A percentile compares a stretch with the other conserved stretches of the same genome.
phyloP scores from a whole-genome alignment of 2,113 vertebrate genomes.

The Willisornis vidua region DNA sequence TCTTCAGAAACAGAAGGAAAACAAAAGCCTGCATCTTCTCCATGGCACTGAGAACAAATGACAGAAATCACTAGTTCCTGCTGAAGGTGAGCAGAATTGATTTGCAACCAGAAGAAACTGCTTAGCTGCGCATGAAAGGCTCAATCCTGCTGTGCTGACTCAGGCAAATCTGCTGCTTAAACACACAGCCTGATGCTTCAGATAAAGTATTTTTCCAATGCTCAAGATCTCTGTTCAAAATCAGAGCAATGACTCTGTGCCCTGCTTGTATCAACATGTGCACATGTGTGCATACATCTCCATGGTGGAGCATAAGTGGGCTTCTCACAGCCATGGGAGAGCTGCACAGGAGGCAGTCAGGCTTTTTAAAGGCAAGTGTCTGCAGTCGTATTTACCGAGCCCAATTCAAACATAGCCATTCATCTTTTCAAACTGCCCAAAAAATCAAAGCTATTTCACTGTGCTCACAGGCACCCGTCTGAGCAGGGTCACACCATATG shows the following conservation, averaged over 20 bases:
- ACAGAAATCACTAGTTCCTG: neutral
- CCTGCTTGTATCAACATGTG: accelerated
- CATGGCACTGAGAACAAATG: neutral
- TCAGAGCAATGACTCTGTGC: neutral
- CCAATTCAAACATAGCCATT: neutral
- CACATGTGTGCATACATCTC: accelerated
- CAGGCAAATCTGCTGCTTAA: neutral
- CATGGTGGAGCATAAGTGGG: accelerated
- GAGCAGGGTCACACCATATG: accelerated
- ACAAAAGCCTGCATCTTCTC: neutral
- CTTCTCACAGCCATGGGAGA: accelerated
- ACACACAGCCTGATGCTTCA: neutral
- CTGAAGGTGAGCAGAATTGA: conserved; percentile 5
- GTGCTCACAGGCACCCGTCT: accelerated
- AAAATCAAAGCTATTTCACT: neutral
- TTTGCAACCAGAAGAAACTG: neutral
- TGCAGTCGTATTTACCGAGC: accelerated
- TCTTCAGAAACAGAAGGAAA: conserved; percentile 9
- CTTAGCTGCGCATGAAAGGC: neutral
- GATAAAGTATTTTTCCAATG: neutral
- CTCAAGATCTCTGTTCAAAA: neutral
- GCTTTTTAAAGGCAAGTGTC: neutral
- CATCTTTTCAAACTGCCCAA: neutral
- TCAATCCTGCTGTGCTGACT: neutral
- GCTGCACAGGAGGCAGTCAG: neutral